Percentiles rank a stretch among this genome's conserved stretches.
phyloP scores from a whole-genome alignment of 1,140 invertebrate genomes.

The Heliconius hewitsoni region DNA sequence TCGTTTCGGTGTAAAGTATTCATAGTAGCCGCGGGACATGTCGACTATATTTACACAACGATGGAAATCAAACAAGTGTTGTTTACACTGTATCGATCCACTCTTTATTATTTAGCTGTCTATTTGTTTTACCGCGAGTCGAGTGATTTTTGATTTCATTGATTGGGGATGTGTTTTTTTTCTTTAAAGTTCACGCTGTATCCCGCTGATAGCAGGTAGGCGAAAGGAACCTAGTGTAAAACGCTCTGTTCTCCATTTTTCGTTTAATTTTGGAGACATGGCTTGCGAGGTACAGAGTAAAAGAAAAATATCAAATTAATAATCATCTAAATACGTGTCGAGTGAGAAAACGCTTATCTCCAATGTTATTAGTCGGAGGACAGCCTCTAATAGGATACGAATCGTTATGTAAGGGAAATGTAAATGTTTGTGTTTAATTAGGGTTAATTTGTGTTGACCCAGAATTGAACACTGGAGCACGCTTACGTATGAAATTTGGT shows the following conservation, averaged over 20 bases:
- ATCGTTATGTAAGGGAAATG: background rate
- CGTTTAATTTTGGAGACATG: no score
- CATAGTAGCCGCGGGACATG: slow-evolving; percentile 9
- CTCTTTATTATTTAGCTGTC: slow-evolving; percentile 26
- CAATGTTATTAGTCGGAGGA: background rate
- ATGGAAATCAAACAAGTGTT: slow-evolving; percentile 28
- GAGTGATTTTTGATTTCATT: slow-evolving; percentile 6
- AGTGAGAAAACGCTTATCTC: background rate
- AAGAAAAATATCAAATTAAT: background rate
- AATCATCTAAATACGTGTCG: background rate
- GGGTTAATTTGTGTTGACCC: slow-evolving; percentile 6
- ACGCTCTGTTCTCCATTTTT: no score
- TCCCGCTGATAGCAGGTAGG: no score
- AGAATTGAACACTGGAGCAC: background rate
- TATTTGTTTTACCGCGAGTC: slow-evolving; percentile 18
- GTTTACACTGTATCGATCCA: slow-evolving; percentile 24
- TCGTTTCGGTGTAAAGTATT: slow-evolving; percentile 5
- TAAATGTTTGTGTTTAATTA: slow-evolving; percentile 13
- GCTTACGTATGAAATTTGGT: background rate
- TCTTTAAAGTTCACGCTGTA: no score
- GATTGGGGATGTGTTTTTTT: background rate
- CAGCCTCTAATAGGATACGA: background rate
- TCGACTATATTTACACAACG: slow-evolving; percentile 23
- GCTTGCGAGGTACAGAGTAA: no score
- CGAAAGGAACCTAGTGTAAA: no score